A percentile compares a stretch with the other conserved stretches of the same genome.
These are phyloP conservation scores for Protophormia terraenovae DNA, from an alignment of 2,888 invertebrate species.

Conservation along the genomic window DNA sequence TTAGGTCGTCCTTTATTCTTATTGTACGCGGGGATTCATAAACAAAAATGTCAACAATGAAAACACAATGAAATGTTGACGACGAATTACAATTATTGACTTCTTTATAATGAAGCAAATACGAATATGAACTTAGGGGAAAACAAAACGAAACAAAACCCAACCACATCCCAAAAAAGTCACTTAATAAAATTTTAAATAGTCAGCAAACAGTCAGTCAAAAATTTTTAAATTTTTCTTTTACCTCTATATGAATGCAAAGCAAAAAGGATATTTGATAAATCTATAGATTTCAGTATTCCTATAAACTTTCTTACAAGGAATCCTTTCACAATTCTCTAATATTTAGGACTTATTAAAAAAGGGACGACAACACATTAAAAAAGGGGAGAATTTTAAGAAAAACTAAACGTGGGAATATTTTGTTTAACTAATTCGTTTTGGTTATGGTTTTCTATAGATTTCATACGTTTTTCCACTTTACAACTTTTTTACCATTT, in stretches of 20 bases:
- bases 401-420: constrained; percentile 56
- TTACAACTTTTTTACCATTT: not conserved
- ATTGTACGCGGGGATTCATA: not conserved
- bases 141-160: not conserved
- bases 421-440: constrained; percentile 45
- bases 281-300: constrained; percentile 28
- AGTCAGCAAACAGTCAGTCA: not conserved
- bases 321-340: constrained; percentile 16
- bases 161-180: constrained; percentile 22
- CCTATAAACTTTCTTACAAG: not conserved
- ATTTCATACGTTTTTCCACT: not conserved
- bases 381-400: not conserved
- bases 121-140: not conserved
- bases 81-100: constrained; percentile 57
- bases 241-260: not conserved
- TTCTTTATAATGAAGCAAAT: constrained; percentile 19
- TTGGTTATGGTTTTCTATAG: constrained; percentile 28
- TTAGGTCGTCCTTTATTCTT: not conserved
- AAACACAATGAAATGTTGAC: constrained; percentile 45
- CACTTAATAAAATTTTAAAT: constrained; percentile 3
- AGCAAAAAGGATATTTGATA: constrained; percentile 3
- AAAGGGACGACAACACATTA: not conserved
- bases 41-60: constrained; percentile 51
- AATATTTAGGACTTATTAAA: not conserved
- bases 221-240: not conserved